phyloP scores from a whole-genome alignment of 2,113 vertebrate genomes.

The Poeciliopsis turrubarensis region DNA sequence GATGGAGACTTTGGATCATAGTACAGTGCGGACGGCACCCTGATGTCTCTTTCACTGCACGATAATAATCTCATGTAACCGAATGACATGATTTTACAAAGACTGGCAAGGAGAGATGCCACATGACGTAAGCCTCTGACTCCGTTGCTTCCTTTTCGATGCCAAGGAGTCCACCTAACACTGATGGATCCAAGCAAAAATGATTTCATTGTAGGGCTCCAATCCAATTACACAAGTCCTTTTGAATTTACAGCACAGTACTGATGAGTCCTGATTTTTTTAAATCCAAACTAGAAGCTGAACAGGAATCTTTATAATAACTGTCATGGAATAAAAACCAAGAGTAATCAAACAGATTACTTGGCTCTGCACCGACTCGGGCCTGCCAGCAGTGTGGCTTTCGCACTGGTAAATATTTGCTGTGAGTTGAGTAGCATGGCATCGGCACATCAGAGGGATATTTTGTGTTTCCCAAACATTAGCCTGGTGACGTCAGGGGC shows the following conservation, averaged over 20 bases:
- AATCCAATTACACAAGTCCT: conserved; percentile 24
- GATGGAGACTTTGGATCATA: conserved; percentile 63
- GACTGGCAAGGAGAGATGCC: conserved; percentile 35
- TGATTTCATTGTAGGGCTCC: conserved; percentile 17
- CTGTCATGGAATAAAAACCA: conserved; percentile 67
- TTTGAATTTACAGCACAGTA: neutral
- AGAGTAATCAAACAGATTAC: conserved; percentile 74
- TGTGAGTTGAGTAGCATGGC: conserved; percentile 77
- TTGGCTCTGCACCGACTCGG: conserved; percentile 55
- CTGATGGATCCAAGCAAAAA: conserved; percentile 33
- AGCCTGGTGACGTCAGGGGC: conserved; percentile 70
- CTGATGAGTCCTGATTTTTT: conserved; percentile 26
- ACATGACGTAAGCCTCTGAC: conserved; percentile 49
- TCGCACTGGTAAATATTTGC: conserved; percentile 81
- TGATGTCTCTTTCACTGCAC: conserved; percentile 38
- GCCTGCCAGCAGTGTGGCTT: conserved; percentile 70
- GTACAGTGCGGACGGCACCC: conserved; percentile 45
- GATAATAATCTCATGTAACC: conserved; percentile 59
- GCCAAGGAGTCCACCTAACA: conserved; percentile 35
- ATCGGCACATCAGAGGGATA: conserved; percentile 74
- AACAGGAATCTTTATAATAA: conserved; percentile 61
- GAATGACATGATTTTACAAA: conserved; percentile 51
- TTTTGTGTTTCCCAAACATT: conserved; percentile 81
- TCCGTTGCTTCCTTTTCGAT: conserved; percentile 27
- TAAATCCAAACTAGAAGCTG: conserved; percentile 44